A percentile compares a stretch with the other conserved stretches of the same genome.
Evolutionary conservation across 2,113 vertebrate genomes (phyloP).

Genomic region (Rhinolophus sinicus): DNA sequence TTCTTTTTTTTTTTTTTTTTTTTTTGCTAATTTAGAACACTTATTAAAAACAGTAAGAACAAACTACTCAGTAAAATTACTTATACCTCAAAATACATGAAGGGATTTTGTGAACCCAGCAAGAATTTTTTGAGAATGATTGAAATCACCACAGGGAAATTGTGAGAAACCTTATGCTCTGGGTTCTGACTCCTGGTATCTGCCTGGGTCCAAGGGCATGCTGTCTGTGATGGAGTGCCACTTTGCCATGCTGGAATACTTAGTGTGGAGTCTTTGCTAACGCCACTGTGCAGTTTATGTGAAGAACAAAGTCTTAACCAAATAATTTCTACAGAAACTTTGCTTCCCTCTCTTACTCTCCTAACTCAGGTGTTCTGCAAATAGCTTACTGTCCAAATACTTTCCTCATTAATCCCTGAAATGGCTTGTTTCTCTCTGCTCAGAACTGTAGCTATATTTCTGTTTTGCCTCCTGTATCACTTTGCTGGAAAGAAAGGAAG

Average conservation of each 20-base stretch:
- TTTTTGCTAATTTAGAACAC: not conserved
- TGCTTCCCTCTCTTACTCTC: not conserved
- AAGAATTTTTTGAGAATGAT: not conserved
- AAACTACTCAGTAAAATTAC: not conserved
- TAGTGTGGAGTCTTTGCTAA: not conserved
- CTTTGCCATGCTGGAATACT: not conserved
- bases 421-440: not conserved
- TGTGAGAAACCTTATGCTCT: not conserved
- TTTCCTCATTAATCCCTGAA: conserved; percentile 24
- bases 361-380: not conserved
- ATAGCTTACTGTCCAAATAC: not conserved
- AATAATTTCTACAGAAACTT: not conserved
- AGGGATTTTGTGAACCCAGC: not conserved
- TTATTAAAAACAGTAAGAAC: conserved; percentile 8
- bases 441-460: not conserved
- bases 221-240: not conserved
- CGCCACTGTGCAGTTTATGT: not conserved
- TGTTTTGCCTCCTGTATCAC: not conserved
- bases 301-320: not conserved
- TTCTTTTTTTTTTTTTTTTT: not conserved
- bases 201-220: not conserved
- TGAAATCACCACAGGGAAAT: not conserved
- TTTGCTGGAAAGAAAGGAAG: not conserved
- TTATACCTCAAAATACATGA: not conserved
- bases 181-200: not conserved